Evolutionary conservation across 2,888 invertebrate species (phyloP).

Genomic region (Himalopsyche kuldschensis): DNA sequence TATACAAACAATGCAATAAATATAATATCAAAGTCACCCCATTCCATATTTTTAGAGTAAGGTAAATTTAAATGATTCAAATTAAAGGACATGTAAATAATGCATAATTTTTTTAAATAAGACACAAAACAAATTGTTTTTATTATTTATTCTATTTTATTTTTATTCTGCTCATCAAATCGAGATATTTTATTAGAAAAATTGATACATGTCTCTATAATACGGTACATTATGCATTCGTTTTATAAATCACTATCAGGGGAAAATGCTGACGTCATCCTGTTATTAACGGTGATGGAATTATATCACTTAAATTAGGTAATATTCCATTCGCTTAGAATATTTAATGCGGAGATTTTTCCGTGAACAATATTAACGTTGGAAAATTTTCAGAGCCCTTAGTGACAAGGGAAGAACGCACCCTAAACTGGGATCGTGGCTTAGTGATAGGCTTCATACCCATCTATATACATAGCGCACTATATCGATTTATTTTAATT

Average conservation of each 20-base stretch:
- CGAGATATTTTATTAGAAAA: not conserved
- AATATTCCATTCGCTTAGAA: not conserved
- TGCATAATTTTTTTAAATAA: not conserved
- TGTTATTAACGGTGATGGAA: not conserved
- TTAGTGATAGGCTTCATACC: not conserved
- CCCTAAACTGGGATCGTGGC: not conserved
- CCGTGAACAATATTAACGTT: too few species aligned
- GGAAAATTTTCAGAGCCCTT: not conserved
- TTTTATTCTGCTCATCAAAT: not conserved
- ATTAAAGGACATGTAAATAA: not conserved
- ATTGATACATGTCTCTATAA: not conserved
- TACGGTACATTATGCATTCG: not conserved
- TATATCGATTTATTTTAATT: too few species aligned
- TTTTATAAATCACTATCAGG: not conserved
- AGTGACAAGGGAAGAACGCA: not conserved
- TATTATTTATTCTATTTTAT: not conserved
- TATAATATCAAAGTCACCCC: not conserved
- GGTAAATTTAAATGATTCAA: too few species aligned
- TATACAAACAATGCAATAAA: not conserved
- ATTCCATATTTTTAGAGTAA: too few species aligned
- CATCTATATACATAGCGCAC: too few species aligned
- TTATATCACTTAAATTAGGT: not conserved
- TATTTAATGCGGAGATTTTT: too few species aligned
- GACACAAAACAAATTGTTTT: too few species aligned
- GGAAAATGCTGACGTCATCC: not conserved